A percentile compares a stretch with the other conserved stretches of the same genome.
Evolutionary conservation across 2,113 vertebrate species (phyloP).

Genomic region (Thunnus maccoyii): DNA sequence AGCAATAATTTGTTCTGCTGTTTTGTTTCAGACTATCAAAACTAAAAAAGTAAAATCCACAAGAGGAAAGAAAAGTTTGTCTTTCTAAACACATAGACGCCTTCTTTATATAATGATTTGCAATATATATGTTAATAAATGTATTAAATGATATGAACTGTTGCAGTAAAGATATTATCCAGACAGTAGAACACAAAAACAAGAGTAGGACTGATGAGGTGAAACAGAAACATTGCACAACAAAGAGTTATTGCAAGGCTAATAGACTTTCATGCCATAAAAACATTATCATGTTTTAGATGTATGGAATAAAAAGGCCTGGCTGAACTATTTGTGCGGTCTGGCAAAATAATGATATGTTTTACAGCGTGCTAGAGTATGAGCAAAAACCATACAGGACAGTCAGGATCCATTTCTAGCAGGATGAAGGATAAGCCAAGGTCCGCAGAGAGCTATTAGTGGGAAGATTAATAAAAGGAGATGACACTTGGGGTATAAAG

Average conservation of each 20-base stretch:
- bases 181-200: background rate
- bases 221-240: no score
- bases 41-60: background rate
- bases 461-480: conserved; percentile 64
- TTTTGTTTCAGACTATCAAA: background rate
- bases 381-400: conserved; percentile 6
- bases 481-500: conserved; percentile 46
- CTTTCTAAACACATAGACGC: background rate
- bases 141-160: no score
- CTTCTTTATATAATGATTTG: background rate
- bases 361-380: background rate
- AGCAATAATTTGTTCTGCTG: background rate
- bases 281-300: background rate
- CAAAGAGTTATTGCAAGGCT: background rate
- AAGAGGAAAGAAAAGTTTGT: background rate
- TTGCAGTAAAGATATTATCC: no score
- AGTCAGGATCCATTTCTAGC: conserved; percentile 8
- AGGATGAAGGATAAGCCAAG: conserved; percentile 55
- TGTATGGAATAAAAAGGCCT: background rate
- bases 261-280: background rate
- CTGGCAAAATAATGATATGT: background rate
- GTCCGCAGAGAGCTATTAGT: conserved; percentile 51
- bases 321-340: conserved; percentile 7
- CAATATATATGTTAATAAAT: background rate
- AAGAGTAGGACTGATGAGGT: background rate